Conservation (phyloP, 1,140 invertebrate genomes). For the Drosophila athabasca region DNA sequence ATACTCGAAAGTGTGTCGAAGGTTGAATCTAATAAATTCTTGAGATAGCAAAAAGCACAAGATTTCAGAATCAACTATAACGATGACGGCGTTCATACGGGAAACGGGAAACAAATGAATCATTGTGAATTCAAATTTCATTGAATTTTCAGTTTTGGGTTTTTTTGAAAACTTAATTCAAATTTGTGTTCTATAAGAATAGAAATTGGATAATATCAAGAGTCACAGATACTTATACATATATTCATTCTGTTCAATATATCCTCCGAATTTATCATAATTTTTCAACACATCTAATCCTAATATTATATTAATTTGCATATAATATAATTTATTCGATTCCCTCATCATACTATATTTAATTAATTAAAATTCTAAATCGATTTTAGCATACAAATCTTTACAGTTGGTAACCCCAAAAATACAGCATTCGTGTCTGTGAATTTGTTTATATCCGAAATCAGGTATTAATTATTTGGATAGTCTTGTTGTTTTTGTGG, state of each 20-base stretch:
- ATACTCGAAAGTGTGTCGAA: slow-evolving; percentile 5
- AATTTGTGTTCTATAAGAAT: no score
- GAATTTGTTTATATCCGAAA: slow-evolving; percentile 4
- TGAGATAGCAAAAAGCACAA: slow-evolving; percentile 18
- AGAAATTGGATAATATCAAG: no score
- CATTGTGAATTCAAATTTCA: background rate
- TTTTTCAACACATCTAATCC: no score
- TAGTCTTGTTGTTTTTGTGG: background rate
- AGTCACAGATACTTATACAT: no score
- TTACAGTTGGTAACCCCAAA: background rate
- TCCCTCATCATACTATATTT: background rate
- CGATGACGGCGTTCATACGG: slow-evolving; percentile 11
- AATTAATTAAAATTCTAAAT: background rate
- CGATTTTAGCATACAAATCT: slow-evolving; percentile 3
- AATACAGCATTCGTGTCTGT: background rate
- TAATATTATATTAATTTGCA: background rate
- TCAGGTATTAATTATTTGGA: slow-evolving; percentile 9
- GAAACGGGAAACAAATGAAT: background rate
- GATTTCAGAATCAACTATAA: slow-evolving; percentile 12
- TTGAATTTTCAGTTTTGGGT: no score
- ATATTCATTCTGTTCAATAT: no score
- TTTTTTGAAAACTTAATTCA: no score
- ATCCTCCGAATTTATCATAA: no score
- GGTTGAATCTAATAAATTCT: slow-evolving; percentile 23
- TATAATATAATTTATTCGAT: background rate